A percentile compares a stretch with the other conserved stretches of the same genome.
phyloP scores from a whole-genome alignment of 1,140 invertebrate genomes.

The Scaptomyza hsui region DNA sequence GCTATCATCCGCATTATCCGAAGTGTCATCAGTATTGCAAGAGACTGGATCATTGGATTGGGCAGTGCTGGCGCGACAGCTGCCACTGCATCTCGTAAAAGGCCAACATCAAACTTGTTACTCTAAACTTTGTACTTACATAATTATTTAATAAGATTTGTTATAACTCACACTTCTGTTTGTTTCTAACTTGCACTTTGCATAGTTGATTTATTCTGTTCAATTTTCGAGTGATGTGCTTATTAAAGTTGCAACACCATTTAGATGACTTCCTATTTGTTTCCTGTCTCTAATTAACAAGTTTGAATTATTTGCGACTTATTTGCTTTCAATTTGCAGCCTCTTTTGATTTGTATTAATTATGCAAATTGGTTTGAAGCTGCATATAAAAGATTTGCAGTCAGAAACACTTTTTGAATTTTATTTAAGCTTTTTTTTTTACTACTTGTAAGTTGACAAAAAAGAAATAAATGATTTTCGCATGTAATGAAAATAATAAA shows the following conservation, averaged over 20 bases:
- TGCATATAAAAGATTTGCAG: too few species aligned
- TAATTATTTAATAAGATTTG: conserved; percentile 13
- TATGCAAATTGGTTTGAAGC: too few species aligned
- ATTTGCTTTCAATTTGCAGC: too few species aligned
- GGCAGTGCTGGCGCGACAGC: conserved; percentile 69
- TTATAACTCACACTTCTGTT: conserved; percentile 7
- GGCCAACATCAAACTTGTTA: background rate
- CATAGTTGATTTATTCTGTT: background rate
- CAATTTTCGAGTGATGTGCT: background rate
- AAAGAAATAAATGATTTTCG: too few species aligned
- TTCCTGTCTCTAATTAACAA: conserved; percentile 40
- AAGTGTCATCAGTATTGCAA: conserved; percentile 75
- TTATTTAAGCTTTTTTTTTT: too few species aligned
- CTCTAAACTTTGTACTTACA: conserved; percentile 17
- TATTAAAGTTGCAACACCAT: conserved; percentile 27
- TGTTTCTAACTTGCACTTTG: conserved; percentile 5
- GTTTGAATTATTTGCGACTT: too few species aligned
- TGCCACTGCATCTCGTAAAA: conserved; percentile 70
- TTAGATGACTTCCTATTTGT: background rate
- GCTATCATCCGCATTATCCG: conserved; percentile 70
- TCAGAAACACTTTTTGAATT: too few species aligned
- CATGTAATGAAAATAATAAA: too few species aligned
- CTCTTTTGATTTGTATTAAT: background rate
- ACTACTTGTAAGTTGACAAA: too few species aligned
- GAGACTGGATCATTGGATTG: conserved; percentile 75